Evolutionary conservation across 2,888 invertebrate genomes (phyloP), one percentile per base, ranked within the genome.

Genomic region (Diplazon laetatorius): DNA sequence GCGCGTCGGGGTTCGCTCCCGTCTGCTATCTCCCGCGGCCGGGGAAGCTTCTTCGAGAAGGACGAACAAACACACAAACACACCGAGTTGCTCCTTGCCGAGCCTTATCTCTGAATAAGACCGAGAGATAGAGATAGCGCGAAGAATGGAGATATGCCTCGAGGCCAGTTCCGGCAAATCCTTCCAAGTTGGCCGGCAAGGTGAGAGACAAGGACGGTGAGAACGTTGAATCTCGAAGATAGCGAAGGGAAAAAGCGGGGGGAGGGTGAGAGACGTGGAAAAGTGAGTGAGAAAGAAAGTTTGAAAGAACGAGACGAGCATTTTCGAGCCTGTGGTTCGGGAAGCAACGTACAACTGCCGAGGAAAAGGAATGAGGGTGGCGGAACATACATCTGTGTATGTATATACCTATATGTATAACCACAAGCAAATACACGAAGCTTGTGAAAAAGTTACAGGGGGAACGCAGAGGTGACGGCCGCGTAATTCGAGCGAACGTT

Each of bases 141-240:
- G 48, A 71, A 71, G 65, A 76, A 71, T 77, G 63, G 52, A 73
- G 68, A 68, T 73, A 69, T 63, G 77, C 77, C 77, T 68, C 48
- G 63, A 73, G 76, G 72, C 62, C 35, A 73, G 68, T 73, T 77
- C 73, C 77, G 77, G 68, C 68, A 63, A 30, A 68, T 77, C 68
- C 73, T 42, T 55, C 62, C 48, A 69, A 73, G 57, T 73, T 73
- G 12, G 22, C 50, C 35, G 55, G 20, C 20, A 22, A 48, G 48
- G 73, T 37, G 50, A 30, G 42, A 62, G 48, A 30, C n/a, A n/a
- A n/a, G n/a, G n/a, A 30, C 60, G 42, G 39, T 16, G 55, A 66
- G 25, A 68, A 35, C 37, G 46, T 20, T 68, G 57, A 73, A 18
- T 65, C 48, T 63, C 46, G n/a, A 62, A 30, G 39, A 35, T 48